phyloP scores from a whole-genome alignment of 2,888 invertebrate species.

The Ligdia adustata region DNA sequence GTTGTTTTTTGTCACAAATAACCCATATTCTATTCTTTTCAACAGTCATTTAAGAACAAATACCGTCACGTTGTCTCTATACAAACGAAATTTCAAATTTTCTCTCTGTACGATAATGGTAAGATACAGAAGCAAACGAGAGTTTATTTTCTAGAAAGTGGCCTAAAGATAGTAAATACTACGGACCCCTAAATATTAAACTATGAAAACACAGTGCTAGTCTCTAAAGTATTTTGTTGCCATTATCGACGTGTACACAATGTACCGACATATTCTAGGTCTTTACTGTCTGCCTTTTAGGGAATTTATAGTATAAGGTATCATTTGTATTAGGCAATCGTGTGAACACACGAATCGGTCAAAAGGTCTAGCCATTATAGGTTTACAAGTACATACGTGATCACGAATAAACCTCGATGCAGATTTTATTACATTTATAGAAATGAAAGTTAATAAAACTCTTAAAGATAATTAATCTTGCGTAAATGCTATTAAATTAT shows the following conservation, averaged over 20 bases:
- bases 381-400: background rate
- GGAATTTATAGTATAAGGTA: conserved; percentile 19
- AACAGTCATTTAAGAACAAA: no score
- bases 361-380: conserved; percentile 1
- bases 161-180: no score
- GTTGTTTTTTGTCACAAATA: no score
- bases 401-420: background rate
- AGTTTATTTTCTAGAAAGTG: no score
- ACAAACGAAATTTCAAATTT: no score
- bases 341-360: conserved; percentile 12
- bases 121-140: no score
- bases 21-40: no score
- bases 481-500: conserved; percentile 5
- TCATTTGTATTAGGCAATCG: conserved; percentile 20
- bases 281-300: conserved; percentile 18
- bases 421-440: background rate
- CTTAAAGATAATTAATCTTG: conserved; percentile 15
- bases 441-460: conserved; percentile 10
- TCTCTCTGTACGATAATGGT: no score
- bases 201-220: no score
- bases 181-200: no score
- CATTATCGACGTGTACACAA: conserved; percentile 4
- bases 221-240: conserved; percentile 11
- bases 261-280: background rate
- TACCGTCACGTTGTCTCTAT: no score